Percentiles rank a stretch among this genome's conserved stretches.
Conservation (phyloP, 2,888 invertebrate species). For the Ophraella communa region DNA sequence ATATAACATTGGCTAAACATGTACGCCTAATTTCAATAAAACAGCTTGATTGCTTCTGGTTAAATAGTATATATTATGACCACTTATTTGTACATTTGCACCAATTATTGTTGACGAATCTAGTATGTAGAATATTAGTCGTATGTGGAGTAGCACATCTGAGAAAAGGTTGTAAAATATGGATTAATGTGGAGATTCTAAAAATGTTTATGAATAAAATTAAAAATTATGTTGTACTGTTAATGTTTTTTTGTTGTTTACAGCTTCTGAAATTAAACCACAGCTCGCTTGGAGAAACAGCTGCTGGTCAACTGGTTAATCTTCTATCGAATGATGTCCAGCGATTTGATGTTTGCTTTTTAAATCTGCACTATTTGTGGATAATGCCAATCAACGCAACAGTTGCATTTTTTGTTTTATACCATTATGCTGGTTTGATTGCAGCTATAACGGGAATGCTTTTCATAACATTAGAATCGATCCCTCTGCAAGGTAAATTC, state of each 20-base stretch:
- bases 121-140: too few species aligned
- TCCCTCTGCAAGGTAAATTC: slow-evolving; percentile 61
- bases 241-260: not conserved
- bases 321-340: slow-evolving; percentile 85
- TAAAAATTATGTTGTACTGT: not conserved
- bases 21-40: too few species aligned
- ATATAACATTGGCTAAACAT: too few species aligned
- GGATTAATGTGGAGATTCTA: too few species aligned
- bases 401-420: slow-evolving; percentile 68
- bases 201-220: too few species aligned
- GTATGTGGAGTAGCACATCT: too few species aligned
- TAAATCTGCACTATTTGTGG: slow-evolving; percentile 81
- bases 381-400: slow-evolving; percentile 78
- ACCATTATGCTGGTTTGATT: slow-evolving; percentile 60
- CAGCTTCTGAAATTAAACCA: slow-evolving; percentile 69
- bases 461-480: slow-evolving; percentile 64
- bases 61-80: too few species aligned
- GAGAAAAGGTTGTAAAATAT: too few species aligned
- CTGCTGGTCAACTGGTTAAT: slow-evolving; percentile 83
- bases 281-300: slow-evolving; percentile 78
- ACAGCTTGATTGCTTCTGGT: too few species aligned
- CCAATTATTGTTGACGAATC: too few species aligned
- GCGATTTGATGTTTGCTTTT: slow-evolving; percentile 75
- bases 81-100: too few species aligned
- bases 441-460: slow-evolving; percentile 68